phyloP scores from a whole-genome alignment of 1,140 invertebrate genomes.

The Chionoecetes opilio region DNA sequence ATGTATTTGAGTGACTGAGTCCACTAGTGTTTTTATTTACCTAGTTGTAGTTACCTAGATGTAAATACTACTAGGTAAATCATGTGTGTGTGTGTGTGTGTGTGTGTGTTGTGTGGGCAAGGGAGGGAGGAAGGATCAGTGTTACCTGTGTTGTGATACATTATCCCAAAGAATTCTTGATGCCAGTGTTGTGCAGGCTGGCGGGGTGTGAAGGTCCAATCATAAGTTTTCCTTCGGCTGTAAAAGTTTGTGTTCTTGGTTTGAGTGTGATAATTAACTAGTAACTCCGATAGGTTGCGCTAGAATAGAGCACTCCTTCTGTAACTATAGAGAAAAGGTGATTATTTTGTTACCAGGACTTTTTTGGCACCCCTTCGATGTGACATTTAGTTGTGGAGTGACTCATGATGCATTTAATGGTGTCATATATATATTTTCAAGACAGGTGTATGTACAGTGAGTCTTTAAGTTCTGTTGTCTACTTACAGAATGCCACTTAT shows the following conservation, averaged over 20 bases:
- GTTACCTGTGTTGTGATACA: conserved; percentile 6
- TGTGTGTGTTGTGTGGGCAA: conserved; percentile 13
- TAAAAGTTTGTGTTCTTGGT: not conserved
- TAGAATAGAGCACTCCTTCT: not conserved
- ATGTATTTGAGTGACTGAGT: not conserved
- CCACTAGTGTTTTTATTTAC: not conserved
- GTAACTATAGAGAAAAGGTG: not conserved
- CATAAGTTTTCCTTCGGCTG: not conserved
- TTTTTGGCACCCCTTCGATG: too few relatives aligned
- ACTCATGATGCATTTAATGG: too few relatives aligned
- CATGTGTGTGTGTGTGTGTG: conserved; percentile 39
- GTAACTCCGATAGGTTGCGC: not conserved
- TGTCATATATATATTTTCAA: too few relatives aligned
- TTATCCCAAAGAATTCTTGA: not conserved
- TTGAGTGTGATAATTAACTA: not conserved
- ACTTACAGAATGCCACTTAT: too few relatives aligned
- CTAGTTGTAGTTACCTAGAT: too few relatives aligned
- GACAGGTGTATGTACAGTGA: too few relatives aligned
- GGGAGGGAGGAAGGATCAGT: not conserved
- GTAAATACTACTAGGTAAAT: too few relatives aligned
- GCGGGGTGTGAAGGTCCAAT: not conserved
- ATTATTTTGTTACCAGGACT: not conserved
- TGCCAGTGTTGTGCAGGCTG: not conserved
- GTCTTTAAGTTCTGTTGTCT: too few relatives aligned
- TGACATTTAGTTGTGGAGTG: too few relatives aligned